A percentile compares a stretch with the other conserved stretches of the same genome.
Evolutionary conservation across 2,797 vertebrate genomes (phyloP).

Genomic region (Scarus forsteni): DNA sequence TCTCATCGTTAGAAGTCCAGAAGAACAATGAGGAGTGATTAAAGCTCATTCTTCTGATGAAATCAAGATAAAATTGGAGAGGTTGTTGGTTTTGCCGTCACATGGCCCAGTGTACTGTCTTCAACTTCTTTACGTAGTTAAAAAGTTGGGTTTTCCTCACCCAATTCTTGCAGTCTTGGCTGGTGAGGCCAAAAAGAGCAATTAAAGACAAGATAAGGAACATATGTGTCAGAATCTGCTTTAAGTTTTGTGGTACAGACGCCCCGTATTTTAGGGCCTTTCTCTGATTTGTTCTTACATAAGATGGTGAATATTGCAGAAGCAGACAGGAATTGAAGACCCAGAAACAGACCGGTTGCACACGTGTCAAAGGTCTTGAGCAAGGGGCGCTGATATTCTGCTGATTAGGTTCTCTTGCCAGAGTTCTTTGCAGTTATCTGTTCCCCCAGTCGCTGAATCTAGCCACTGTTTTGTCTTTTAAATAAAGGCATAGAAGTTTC

Average conservation of each 20-base stretch:
- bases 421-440: no score
- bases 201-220: not conserved
- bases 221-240: not conserved
- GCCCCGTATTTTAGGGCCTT: not conserved
- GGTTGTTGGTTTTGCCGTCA: no score
- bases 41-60: no score
- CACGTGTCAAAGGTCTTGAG: not conserved
- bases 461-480: no score
- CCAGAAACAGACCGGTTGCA: not conserved
- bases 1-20: no score
- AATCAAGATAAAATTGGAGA: no score
- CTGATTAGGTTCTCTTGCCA: no score
- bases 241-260: not conserved
- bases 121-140: not conserved
- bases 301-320: not conserved
- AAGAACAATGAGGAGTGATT: no score
- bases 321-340: not conserved
- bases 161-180: not conserved
- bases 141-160: not conserved
- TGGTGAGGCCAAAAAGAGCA: not conserved
- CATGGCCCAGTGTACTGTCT: not conserved
- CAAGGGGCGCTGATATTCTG: not conserved
- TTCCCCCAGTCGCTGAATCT: no score
- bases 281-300: not conserved
- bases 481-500: no score